phyloP scores from a whole-genome alignment of 2,888 invertebrate species.

The Pinctada fucata region DNA sequence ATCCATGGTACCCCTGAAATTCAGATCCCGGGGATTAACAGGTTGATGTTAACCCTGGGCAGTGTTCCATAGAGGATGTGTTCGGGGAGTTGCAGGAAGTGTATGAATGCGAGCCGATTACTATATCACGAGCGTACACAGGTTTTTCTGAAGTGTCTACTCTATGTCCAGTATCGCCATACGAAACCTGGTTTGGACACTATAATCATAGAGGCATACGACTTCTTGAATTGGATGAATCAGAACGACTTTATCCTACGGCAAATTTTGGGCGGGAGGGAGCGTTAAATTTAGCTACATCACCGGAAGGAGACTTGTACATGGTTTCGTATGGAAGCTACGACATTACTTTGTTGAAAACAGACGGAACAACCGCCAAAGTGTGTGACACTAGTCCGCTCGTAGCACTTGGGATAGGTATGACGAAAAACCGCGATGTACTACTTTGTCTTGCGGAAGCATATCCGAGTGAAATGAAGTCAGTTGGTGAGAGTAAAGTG shows the following conservation, averaged over 20 bases:
- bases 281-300: conserved; percentile 15
- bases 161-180: conserved; percentile 17
- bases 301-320: conserved; percentile 20
- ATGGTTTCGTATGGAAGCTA: conserved; percentile 17
- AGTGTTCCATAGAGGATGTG: conserved; percentile 6
- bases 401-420: conserved; percentile 12
- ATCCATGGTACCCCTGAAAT: conserved; percentile 15
- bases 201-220: conserved; percentile 19
- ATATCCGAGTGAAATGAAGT: conserved; percentile 16
- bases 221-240: conserved; percentile 14
- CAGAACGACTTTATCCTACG: conserved; percentile 5
- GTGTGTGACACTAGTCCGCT: conserved; percentile 13
- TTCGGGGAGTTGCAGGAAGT: conserved; percentile 21
- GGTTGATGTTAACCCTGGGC: conserved; percentile 15
- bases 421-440: conserved; percentile 17
- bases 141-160: conserved; percentile 22
- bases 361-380: conserved; percentile 15
- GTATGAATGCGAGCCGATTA: conserved; percentile 12
- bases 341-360: conserved; percentile 17
- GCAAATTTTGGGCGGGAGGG: conserved; percentile 9
- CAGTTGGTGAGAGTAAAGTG: conserved; percentile 9
- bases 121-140: conserved; percentile 3
- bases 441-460: conserved; percentile 19
- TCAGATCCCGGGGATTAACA: conserved; percentile 8
- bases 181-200: conserved; percentile 18